Percentiles rank a stretch among this genome's conserved stretches.
phyloP scores from a whole-genome alignment of 2,888 invertebrate species.

The Drosophila trichaetosa region DNA sequence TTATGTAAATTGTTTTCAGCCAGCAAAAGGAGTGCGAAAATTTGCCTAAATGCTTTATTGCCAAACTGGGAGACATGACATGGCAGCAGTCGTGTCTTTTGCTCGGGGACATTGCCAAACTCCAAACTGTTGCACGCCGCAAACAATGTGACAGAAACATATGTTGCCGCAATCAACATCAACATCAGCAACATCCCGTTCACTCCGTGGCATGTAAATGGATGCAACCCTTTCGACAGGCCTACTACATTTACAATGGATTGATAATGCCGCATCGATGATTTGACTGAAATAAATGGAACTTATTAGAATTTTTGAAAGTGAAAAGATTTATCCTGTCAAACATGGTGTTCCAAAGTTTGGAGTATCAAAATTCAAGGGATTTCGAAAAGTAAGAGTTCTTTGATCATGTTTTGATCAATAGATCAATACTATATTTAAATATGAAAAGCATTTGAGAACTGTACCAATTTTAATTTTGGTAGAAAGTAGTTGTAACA shows the following conservation, averaged over 20 bases:
- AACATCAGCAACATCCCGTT: constrained; percentile 22
- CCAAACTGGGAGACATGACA: constrained; percentile 45
- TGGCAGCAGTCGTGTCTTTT: constrained; percentile 29
- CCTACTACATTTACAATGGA: constrained; percentile 12
- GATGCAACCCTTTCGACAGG: constrained; percentile 47
- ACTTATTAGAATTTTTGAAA: neutral
- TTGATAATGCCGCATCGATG: constrained; percentile 10
- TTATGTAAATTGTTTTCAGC: constrained; percentile 73
- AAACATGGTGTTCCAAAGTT: neutral
- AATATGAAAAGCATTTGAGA: neutral
- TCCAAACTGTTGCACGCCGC: constrained; percentile 57
- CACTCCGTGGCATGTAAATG: constrained; percentile 2
- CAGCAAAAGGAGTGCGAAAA: constrained; percentile 73
- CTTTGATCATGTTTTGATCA: neutral
- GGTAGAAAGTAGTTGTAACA: neutral
- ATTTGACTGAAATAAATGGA: neutral
- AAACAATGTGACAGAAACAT: constrained; percentile 72
- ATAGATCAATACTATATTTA: neutral
- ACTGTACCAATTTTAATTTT: neutral
- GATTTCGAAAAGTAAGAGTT: neutral
- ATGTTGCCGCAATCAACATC: constrained; percentile 68
- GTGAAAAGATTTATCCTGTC: neutral
- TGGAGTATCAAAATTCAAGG: neutral
- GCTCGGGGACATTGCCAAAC: constrained; percentile 28
- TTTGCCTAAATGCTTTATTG: constrained; percentile 82